A percentile compares a stretch with the other conserved stretches of the same genome.
Conservation (phyloP, 2,888 invertebrate genomes). For the Pandemis cinnamomeana region DNA sequence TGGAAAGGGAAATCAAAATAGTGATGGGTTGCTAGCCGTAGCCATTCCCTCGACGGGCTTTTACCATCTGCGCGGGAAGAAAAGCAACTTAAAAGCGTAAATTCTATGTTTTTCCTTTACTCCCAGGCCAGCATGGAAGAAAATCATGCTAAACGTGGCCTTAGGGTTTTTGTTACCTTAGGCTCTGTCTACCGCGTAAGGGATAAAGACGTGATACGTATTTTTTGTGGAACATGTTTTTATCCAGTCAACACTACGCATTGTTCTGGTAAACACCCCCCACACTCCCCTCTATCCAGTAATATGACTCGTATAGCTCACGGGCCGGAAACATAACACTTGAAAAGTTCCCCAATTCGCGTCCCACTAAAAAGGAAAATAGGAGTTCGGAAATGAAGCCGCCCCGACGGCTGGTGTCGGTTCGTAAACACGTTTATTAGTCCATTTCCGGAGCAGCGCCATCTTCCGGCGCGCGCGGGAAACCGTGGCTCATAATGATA, state of each 20-base stretch:
- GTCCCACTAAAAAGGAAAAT: not conserved
- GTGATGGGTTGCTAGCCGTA: too few species aligned
- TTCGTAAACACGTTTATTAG: slow-evolving; percentile 10
- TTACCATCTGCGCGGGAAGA: too few species aligned
- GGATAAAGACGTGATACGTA: too few species aligned
- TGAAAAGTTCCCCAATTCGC: slow-evolving; percentile 1
- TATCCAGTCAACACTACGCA: not conserved
- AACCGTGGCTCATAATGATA: not conserved
- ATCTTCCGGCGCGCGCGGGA: not conserved
- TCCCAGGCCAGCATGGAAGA: too few species aligned
- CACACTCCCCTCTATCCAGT: not conserved
- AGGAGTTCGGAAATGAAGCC: slow-evolving; percentile 8
- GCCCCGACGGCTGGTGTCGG: not conserved
- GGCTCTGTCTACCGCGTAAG: too few species aligned
- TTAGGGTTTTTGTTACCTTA: too few species aligned
- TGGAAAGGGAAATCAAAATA: too few species aligned
- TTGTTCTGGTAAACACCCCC: not conserved
- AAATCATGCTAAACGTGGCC: too few species aligned
- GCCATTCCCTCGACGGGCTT: too few species aligned
- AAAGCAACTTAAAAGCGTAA: too few species aligned
- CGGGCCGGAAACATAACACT: not conserved
- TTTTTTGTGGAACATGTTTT: too few species aligned
- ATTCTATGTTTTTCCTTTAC: too few species aligned
- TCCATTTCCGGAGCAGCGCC: slow-evolving; percentile 11
- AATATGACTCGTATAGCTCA: not conserved